These are phyloP conservation scores for Cyanoramphus novaezelandiae DNA, from an alignment of 2,113 vertebrate genomes.

Conservation along the genomic window DNA sequence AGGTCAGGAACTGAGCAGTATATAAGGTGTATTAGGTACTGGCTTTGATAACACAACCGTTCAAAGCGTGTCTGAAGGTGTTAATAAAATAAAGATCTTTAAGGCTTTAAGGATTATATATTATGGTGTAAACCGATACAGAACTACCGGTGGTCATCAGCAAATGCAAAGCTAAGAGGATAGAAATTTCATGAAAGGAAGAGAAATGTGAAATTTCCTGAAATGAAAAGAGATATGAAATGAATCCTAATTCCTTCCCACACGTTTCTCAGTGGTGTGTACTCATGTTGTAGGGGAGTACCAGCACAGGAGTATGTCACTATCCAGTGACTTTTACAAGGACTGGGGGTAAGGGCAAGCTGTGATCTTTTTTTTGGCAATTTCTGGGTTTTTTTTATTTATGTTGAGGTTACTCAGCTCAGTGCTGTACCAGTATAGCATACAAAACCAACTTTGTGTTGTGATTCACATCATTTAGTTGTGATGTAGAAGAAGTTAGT, in stretches of 20 bases:
- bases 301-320: not conserved
- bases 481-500: not conserved
- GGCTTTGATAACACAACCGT: not conserved
- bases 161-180: not conserved
- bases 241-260: not conserved
- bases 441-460: not conserved
- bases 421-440: not conserved
- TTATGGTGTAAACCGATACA: not conserved
- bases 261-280: fast-evolving
- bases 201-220: not conserved
- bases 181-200: not conserved
- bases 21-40: not conserved
- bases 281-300: not conserved
- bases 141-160: not conserved
- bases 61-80: not conserved
- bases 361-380: not conserved
- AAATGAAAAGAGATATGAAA: not conserved
- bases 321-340: not conserved
- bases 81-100: not conserved
- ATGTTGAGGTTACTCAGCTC: not conserved
- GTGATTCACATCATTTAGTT: not conserved
- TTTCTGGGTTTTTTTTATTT: not conserved
- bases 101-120: not conserved
- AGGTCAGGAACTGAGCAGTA: not conserved
- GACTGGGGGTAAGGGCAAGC: not conserved